Evolutionary conservation across 2,797 vertebrate species (phyloP).

Genomic region (Pachyuromys duprasi): DNA sequence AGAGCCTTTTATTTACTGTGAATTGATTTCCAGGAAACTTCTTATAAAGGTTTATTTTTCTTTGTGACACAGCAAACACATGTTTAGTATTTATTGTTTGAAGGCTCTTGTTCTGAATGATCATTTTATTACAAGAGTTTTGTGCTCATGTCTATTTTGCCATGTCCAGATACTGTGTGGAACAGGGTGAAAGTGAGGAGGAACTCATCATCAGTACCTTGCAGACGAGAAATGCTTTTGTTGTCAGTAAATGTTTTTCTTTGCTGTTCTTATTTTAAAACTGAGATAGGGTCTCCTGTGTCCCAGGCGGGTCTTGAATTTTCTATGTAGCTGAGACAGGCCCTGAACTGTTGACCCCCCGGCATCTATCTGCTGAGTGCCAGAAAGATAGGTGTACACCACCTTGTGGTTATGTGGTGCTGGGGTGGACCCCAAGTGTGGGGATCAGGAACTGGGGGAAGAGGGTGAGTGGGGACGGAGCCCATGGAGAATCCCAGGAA

Average conservation of each 20-base stretch:
- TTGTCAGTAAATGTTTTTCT: constrained; percentile 47
- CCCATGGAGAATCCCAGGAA: too few species aligned
- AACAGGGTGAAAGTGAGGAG: constrained; percentile 12
- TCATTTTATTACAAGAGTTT: constrained; percentile 47
- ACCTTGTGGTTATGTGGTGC: background rate
- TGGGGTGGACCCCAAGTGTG: background rate
- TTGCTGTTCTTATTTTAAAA: background rate
- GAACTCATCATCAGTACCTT: background rate
- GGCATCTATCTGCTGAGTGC: background rate
- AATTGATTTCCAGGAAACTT: constrained; percentile 62
- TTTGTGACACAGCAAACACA: constrained; percentile 29
- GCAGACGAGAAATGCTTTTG: background rate
- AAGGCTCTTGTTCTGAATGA: constrained; percentile 20
- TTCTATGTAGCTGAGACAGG: background rate
- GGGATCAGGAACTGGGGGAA: too few species aligned
- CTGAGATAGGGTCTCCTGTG: background rate
- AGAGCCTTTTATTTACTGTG: constrained; percentile 34
- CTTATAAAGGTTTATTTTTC: constrained; percentile 53
- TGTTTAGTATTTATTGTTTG: constrained; percentile 52
- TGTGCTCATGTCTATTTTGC: constrained; percentile 46
- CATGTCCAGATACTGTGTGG: constrained; percentile 19
- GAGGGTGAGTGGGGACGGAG: too few species aligned
- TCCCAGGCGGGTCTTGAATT: background rate
- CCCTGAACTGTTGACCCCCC: background rate
- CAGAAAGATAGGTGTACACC: background rate